A percentile compares a stretch with the other conserved stretches of the same genome.
Conservation (phyloP, 2,113 vertebrate genomes). For the Onychostoma macrolepis region DNA sequence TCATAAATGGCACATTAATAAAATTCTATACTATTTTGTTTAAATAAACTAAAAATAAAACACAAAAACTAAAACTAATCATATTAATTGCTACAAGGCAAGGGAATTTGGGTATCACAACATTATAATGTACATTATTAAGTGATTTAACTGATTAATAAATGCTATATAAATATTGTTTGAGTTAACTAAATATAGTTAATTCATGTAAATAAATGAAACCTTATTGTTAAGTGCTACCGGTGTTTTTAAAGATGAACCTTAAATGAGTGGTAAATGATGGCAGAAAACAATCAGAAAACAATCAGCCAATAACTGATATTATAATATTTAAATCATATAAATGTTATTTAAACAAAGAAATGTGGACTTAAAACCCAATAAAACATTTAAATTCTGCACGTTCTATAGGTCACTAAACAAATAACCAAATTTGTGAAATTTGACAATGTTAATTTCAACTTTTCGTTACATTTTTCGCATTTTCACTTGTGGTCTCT, state of each 20-base stretch:
- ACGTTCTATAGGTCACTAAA: not conserved
- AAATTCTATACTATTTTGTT: not conserved
- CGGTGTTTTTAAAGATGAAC: not conserved
- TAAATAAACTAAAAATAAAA: not conserved
- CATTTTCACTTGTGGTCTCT: not conserved
- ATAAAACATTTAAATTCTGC: not conserved
- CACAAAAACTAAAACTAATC: not conserved
- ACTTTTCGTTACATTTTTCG: not conserved
- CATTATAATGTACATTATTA: not conserved
- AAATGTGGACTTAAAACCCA: not conserved
- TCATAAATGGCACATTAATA: not conserved
- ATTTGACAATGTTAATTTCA: not conserved
- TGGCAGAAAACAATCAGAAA: not conserved
- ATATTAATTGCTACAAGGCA: not conserved
- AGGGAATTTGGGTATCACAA: not conserved
- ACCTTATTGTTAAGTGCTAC: too few species aligned
- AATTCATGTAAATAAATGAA: too few species aligned
- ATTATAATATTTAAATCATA: not conserved
- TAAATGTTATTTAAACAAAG: not conserved
- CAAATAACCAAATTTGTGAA: not conserved
- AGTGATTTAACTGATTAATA: too few species aligned
- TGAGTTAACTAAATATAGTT: too few species aligned
- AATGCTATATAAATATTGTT: too few species aligned
- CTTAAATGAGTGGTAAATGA: not conserved
- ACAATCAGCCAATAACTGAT: not conserved